phyloP scores from a whole-genome alignment of 2,888 invertebrate species.

The Phaedon cochleariae region DNA sequence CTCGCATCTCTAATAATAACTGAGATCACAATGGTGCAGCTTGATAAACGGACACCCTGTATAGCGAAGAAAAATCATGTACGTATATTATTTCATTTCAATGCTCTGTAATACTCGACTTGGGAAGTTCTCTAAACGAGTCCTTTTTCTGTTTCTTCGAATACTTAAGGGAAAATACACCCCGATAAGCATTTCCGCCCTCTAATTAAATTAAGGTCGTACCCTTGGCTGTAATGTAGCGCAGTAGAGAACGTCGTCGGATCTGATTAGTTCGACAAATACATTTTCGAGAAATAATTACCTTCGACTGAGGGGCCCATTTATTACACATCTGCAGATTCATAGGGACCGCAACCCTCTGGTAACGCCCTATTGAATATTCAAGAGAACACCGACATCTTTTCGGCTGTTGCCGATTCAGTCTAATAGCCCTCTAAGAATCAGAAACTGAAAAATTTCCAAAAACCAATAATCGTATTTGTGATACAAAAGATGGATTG shows the following conservation, averaged over 20 bases:
- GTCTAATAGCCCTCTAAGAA: not conserved
- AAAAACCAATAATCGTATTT: too few relatives aligned
- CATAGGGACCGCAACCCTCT: slow-evolving; percentile 37
- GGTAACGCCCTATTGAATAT: slow-evolving; percentile 19
- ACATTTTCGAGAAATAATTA: slow-evolving; percentile 37
- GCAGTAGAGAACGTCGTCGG: not conserved
- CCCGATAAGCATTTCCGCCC: not conserved
- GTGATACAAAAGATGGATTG: too few relatives aligned
- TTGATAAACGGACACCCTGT: too few relatives aligned
- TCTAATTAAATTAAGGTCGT: not conserved
- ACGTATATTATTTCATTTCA: too few relatives aligned
- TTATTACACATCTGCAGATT: slow-evolving; percentile 42
- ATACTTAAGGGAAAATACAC: too few relatives aligned
- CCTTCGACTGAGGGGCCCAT: slow-evolving; percentile 34
- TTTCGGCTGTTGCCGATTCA: not conserved
- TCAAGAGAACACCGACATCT: slow-evolving; percentile 25
- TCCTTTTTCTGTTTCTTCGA: too few relatives aligned
- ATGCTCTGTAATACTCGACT: too few relatives aligned
- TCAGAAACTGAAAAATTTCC: not conserved
- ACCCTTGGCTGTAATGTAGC: not conserved
- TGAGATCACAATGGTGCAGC: too few relatives aligned
- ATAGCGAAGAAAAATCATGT: too few relatives aligned
- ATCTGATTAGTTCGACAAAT: slow-evolving; percentile 38
- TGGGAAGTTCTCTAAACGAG: too few relatives aligned
- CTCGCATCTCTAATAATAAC: too few relatives aligned